Evolutionary conservation across 2,113 vertebrate species (phyloP).

Genomic region (Triplophysa siluroides): DNA sequence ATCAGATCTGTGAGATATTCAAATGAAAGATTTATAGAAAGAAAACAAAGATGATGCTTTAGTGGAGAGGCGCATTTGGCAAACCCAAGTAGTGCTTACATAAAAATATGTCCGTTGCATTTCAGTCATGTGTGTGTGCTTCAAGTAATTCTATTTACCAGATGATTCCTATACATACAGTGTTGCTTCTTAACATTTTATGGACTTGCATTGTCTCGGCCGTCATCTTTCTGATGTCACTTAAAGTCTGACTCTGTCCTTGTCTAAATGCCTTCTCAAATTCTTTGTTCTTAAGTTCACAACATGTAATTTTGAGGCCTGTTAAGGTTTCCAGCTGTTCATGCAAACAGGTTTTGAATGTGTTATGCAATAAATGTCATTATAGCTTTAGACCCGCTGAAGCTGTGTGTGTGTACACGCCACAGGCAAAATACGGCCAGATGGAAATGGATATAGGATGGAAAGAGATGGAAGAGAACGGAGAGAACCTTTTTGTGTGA

Average conservation of each 20-base stretch:
- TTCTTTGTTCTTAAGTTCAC: neutral
- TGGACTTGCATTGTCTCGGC: neutral
- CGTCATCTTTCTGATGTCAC: no score
- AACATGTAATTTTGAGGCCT: neutral
- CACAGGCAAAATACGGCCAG: neutral
- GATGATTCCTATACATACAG: neutral
- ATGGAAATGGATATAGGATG: neutral
- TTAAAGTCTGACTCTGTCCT: no score
- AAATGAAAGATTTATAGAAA: neutral
- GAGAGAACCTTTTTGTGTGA: neutral
- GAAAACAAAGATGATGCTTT: neutral
- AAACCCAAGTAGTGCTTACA: neutral
- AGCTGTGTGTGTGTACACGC: neutral
- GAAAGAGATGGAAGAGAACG: neutral
- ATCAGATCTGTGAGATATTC: neutral
- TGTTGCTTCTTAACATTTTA: neutral
- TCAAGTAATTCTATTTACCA: neutral
- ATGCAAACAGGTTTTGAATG: neutral
- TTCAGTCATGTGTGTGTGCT: neutral
- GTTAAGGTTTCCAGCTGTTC: neutral
- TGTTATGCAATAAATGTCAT: conserved; percentile 23
- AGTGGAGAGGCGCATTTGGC: conserved; percentile 1
- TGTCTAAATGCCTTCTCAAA: neutral
- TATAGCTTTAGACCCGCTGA: neutral
- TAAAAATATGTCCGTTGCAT: conserved; percentile 9